Evolutionary conservation across 1,140 invertebrate genomes (phyloP), one percentile per base, ranked within the genome.

Genomic region (Notospermus geniculatus): DNA sequence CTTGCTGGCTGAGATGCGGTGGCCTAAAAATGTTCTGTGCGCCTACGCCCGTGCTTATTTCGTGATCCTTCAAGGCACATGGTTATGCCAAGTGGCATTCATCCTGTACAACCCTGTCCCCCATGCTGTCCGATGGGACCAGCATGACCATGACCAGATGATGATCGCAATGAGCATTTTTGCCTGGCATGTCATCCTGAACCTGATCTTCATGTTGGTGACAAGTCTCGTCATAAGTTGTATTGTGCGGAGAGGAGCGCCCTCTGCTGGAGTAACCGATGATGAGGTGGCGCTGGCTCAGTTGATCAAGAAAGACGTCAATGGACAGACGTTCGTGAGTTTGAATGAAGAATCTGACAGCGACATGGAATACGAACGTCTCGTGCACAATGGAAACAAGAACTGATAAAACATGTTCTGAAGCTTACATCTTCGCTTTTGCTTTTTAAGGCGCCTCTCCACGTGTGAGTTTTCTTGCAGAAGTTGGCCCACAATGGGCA

Each of bases 81-180:
- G 84, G 84, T 85, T 85, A 70, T 82, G 74, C 66, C 82, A 83
- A 60, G 72, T 84, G 7, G 84, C 80, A 0, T 84, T 83, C 71
- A 83, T 85, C 58, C 68, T 85, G 27, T 84, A 85, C 66, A 81
- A 80, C n/a, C 84, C 83, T 5, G 55, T 75, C 19, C 62, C 71
- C 0, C 74, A 72, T 4, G 63, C 69, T 15, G 67, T 65, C 17
- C 58, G 45, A 13, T 84, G 83, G 83, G 73, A 83, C 23, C 54
- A 70, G n/a, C 69, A 81, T 0, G 68, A 80, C 62, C 83, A 83
- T 64, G 65, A 72, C 1, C 73, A 84, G 60, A 78, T 84, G 71
- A 84, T 84, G 82, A 72, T 83, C 5, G 77, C 80, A 0, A 83
- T 82, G 2, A 63, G 82, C 39, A 77, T 82, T 29, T 84, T 82